Evolutionary conservation across 2,888 invertebrate species (phyloP).

Genomic region (Drosophila eohydei): DNA sequence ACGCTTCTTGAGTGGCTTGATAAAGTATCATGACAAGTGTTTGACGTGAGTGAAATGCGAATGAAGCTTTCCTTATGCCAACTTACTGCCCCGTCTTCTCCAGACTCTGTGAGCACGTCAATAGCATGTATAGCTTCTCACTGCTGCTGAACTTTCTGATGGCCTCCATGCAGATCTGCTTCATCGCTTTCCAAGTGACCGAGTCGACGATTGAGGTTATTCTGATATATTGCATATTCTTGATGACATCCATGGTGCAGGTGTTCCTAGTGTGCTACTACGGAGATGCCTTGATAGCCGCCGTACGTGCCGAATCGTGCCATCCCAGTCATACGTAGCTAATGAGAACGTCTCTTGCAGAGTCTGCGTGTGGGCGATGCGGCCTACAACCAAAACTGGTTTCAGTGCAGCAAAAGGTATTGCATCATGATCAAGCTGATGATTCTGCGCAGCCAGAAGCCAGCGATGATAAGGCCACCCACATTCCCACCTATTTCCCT

Average conservation of each 20-base stretch:
- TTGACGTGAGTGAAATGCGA: constrained; percentile 62
- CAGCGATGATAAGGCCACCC: constrained; percentile 76
- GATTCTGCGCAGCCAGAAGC: constrained; percentile 78
- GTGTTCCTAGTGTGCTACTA: constrained; percentile 82
- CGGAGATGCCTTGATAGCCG: constrained; percentile 76
- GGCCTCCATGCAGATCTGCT: constrained; percentile 82
- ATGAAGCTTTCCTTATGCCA: too few relatives aligned
- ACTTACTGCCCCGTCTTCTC: not conserved
- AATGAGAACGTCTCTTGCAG: constrained; percentile 41
- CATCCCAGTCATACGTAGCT: not conserved
- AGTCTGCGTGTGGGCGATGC: constrained; percentile 76
- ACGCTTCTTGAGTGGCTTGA: constrained; percentile 56
- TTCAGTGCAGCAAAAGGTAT: constrained; percentile 67
- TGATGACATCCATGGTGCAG: constrained; percentile 78
- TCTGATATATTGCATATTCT: constrained; percentile 76
- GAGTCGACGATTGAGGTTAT: constrained; percentile 74
- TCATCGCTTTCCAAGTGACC: constrained; percentile 82
- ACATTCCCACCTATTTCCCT: constrained; percentile 81
- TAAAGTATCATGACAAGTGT: constrained; percentile 74
- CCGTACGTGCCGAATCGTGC: constrained; percentile 50
- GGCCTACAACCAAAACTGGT: constrained; percentile 81
- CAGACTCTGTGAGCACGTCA: constrained; percentile 74
- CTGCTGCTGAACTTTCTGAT: constrained; percentile 81
- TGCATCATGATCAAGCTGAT: constrained; percentile 67
- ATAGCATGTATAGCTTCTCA: constrained; percentile 70